Evolutionary conservation across 2,888 invertebrate species (phyloP).

Genomic region (Dryocosmus kuriphilus): DNA sequence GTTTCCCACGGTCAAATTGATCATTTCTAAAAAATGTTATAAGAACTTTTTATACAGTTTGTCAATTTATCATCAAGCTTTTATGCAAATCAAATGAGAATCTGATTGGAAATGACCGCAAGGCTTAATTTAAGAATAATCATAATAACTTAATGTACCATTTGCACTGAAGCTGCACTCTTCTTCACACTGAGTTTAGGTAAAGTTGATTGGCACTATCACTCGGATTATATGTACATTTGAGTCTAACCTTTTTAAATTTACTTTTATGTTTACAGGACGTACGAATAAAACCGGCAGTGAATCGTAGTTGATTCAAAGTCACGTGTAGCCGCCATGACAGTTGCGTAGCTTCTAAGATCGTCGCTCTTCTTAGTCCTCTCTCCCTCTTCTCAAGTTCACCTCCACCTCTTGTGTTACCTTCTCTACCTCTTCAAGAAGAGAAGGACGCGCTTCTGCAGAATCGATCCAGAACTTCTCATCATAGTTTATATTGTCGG

Average conservation of each 20-base stretch:
- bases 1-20: slow-evolving; percentile 10
- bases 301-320: slow-evolving; percentile 19
- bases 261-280: background rate
- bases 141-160: background rate
- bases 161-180: background rate
- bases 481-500: background rate
- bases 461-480: slow-evolving; percentile 14
- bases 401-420: background rate
- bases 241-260: background rate
- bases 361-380: slow-evolving; percentile 44
- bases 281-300: background rate
- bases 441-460: background rate
- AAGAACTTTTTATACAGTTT: too few relatives aligned
- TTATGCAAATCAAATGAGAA: too few relatives aligned
- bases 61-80: too few relatives aligned
- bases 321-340: slow-evolving; percentile 62
- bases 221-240: background rate
- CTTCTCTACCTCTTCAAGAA: slow-evolving; percentile 35
- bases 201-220: background rate
- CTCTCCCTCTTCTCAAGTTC: slow-evolving; percentile 4
- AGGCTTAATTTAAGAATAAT: background rate
- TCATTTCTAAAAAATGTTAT: background rate
- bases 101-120: background rate
- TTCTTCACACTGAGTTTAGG: background rate
- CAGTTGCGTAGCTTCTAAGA: slow-evolving; percentile 64